These are phyloP conservation scores for Chymomyza caudatula DNA, from an alignment of 2,888 invertebrate species.

Conservation along the genomic window DNA sequence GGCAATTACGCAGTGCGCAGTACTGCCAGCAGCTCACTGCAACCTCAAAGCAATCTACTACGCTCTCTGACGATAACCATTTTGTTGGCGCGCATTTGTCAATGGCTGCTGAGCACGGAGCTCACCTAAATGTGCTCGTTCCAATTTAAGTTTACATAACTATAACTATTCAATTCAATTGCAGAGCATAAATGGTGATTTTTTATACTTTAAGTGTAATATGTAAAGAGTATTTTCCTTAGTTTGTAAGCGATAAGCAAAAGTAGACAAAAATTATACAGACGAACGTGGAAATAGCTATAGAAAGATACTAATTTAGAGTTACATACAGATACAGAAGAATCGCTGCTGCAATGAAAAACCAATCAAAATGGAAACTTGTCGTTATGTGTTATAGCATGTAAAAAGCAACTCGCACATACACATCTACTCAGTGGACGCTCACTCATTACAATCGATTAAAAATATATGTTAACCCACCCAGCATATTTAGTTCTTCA, in stretches of 20 bases:
- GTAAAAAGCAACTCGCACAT: not conserved
- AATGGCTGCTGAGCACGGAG: slow-evolving; percentile 62
- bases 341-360: slow-evolving; percentile 27
- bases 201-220: slow-evolving; percentile 69
- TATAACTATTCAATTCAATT: slow-evolving; percentile 64
- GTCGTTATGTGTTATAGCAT: slow-evolving; percentile 32
- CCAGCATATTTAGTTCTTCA: no score
- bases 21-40: slow-evolving; percentile 40
- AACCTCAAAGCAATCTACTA: slow-evolving; percentile 48
- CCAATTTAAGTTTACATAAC: not conserved
- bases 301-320: slow-evolving; percentile 10
- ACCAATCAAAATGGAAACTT: slow-evolving; percentile 10
- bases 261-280: not conserved
- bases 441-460: not conserved
- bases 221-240: slow-evolving; percentile 37
- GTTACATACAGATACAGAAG: not conserved
- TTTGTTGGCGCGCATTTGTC: slow-evolving; percentile 63
- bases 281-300: slow-evolving; percentile 2
- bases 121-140: slow-evolving; percentile 48
- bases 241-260: slow-evolving; percentile 48
- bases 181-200: slow-evolving; percentile 69
- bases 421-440: not conserved
- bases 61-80: slow-evolving; percentile 61
- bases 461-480: no score
- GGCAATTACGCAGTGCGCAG: slow-evolving; percentile 60